Evolutionary conservation across 2,888 invertebrate genomes (phyloP).

Genomic region (Agapostemon virescens): DNA sequence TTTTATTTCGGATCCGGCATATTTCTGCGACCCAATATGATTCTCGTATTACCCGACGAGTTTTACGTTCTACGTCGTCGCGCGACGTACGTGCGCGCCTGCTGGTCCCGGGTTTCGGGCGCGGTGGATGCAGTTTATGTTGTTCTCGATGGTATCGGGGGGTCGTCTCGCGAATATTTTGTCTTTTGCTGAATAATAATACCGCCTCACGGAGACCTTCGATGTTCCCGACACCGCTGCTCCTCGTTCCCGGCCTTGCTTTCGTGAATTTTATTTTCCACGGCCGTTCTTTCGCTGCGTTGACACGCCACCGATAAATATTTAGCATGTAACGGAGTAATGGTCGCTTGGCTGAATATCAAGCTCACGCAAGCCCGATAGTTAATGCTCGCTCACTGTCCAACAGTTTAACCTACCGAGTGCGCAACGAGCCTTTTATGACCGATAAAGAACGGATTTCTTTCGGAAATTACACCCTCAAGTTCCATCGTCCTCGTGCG

Average conservation of each 20-base stretch:
- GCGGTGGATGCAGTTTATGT: slow-evolving; percentile 34
- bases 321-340: not conserved
- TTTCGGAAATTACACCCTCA: not conserved
- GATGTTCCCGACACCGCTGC: not conserved
- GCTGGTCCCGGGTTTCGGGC: slow-evolving; percentile 23
- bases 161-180: slow-evolving; percentile 31
- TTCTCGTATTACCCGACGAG: slow-evolving; percentile 20
- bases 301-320: slow-evolving; percentile 1
- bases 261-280: not conserved
- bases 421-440: not conserved
- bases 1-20: not conserved
- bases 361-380: not conserved
- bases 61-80: slow-evolving; percentile 23
- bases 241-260: not conserved
- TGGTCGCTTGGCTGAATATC: not conserved
- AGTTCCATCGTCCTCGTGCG: not conserved
- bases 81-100: not conserved
- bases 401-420: not conserved
- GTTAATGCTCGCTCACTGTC: not conserved
- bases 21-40: slow-evolving; percentile 6
- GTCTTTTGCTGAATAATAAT: slow-evolving; percentile 43
- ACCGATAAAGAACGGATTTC: not conserved
- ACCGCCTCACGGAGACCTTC: slow-evolving; percentile 6
- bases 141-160: slow-evolving; percentile 40
- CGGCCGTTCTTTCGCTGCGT: not conserved